Conservation (phyloP, 2,888 invertebrate species). For the Diachrysia chrysitis region DNA sequence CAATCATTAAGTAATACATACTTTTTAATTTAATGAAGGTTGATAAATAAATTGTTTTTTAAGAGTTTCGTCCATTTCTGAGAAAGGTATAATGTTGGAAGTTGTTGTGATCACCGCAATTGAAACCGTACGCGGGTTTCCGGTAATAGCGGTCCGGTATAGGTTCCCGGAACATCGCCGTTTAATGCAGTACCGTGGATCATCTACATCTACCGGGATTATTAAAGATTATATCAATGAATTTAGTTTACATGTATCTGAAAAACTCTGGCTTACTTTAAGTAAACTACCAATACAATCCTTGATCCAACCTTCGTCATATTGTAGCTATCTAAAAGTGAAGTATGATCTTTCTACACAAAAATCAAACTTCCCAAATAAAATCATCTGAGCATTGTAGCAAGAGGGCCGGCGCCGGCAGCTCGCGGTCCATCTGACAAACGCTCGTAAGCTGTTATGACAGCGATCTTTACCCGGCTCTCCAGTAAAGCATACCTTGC, state of each 20-base stretch:
- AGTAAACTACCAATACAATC: not conserved
- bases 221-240: no score
- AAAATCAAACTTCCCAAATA: constrained; percentile 27
- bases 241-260: no score
- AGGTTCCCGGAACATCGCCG: not conserved
- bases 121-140: not conserved
- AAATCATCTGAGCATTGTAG: constrained; percentile 32
- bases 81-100: not conserved
- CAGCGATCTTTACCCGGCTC: constrained; percentile 28
- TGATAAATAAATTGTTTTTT: not conserved
- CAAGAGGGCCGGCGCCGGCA: constrained; percentile 27
- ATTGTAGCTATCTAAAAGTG: constrained; percentile 38
- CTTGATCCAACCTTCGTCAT: constrained; percentile 31
- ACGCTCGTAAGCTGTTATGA: constrained; percentile 48
- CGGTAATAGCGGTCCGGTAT: not conserved
- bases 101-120: not conserved
- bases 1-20: not conserved
- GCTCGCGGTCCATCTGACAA: constrained; percentile 42
- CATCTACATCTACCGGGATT: not conserved
- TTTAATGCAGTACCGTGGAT: not conserved
- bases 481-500: constrained; percentile 10
- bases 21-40: not conserved
- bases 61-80: not conserved
- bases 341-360: constrained; percentile 18
- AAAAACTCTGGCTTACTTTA: no score